Conservation (phyloP, 2,888 invertebrate species). For the Miltochrista miniata region DNA sequence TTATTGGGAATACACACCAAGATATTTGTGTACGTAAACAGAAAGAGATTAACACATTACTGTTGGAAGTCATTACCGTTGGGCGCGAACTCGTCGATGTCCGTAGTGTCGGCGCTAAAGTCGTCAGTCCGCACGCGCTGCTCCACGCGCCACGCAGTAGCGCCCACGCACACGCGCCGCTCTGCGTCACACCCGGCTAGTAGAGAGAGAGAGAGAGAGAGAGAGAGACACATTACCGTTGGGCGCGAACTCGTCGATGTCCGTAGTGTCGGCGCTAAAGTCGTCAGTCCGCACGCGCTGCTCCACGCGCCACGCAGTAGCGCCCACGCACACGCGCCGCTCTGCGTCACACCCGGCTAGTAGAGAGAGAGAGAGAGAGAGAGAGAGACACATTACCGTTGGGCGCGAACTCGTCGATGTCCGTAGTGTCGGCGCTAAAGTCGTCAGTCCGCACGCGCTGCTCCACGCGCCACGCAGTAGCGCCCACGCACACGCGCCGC, state of each 20-base stretch:
- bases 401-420: slow-evolving; percentile 93
- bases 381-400: no score
- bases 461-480: slow-evolving; percentile 88
- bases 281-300: slow-evolving; percentile 94
- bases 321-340: slow-evolving; percentile 90
- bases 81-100: slow-evolving; percentile 93
- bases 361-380: no score
- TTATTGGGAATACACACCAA: no score
- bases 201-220: slow-evolving; percentile 49
- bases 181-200: slow-evolving; percentile 94
- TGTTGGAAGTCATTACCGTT: no score
- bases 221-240: slow-evolving; percentile 86
- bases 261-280: slow-evolving; percentile 91
- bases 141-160: slow-evolving; percentile 88
- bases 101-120: slow-evolving; percentile 91
- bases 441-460: slow-evolving; percentile 94
- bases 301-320: slow-evolving; percentile 88
- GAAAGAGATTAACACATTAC: no score
- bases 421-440: slow-evolving; percentile 91
- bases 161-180: slow-evolving; percentile 90
- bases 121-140: slow-evolving; percentile 94
- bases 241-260: slow-evolving; percentile 93
- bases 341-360: slow-evolving; percentile 94
- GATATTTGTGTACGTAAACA: no score
- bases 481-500: slow-evolving; percentile 90